Base-by-base conservation (phyloP, 2,797 vertebrate genomes). In the Pelobates cultripes region DNA sequence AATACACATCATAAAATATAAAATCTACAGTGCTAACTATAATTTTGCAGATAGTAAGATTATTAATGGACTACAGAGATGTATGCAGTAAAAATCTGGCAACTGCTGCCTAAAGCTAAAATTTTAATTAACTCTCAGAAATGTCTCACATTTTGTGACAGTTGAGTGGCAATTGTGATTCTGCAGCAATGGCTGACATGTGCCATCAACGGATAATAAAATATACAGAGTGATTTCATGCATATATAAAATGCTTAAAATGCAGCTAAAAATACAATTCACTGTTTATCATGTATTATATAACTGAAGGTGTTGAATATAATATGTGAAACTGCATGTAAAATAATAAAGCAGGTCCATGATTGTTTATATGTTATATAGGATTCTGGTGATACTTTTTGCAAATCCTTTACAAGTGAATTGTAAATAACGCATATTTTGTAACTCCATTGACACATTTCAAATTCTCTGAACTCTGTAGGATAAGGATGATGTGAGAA, bases 71-170 rank as follows among this genome's bases (percentile, higher is more conserved):
- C 44, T 75, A 63, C 61, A 57, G 43, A 70, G 63, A 75, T 75
- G 40, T 76, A 76, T 66, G 70, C 68, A 77, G 73, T 71, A 64
- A 69, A 41, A 55, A n/a, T 81, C 68, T 75, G 10, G 66, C 69
- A 81, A 64, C 69, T 70, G 70, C 47, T 76, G 80, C 74, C 80
- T 71, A 15, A 7, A 66, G 80, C 68, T n/a, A 72, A 76, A 10
- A 71, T 61, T 77, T 69, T 81, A 68, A 81, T 81, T 76, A 81
- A 64, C 68, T 81, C 10, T 51, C n/a, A 71, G 57, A 81, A 77
- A 81, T 77, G 70, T 81, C 74, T 75, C 63, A 42, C 57, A 71
- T 77, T 81, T 70, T 77, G 57, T 77, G 70, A 77, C 60, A 81
- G 42, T 66, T 76, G 80, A 64, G 67, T 81, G 57, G 55, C 41